These are phyloP conservation scores for Chalcis sispes DNA, from an alignment of 2,888 invertebrate species.

Conservation along the genomic window DNA sequence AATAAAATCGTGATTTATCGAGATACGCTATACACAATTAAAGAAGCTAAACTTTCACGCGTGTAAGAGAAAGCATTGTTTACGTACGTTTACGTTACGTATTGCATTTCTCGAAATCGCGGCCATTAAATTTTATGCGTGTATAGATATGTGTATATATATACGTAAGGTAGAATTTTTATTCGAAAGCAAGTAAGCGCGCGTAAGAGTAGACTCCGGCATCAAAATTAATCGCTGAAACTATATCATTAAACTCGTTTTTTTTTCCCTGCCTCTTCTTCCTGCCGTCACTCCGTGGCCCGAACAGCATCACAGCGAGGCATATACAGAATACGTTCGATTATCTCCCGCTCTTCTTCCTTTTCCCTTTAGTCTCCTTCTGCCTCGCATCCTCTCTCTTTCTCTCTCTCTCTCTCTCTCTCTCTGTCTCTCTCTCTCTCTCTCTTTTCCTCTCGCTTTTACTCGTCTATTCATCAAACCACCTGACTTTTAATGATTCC, in stretches of 20 bases:
- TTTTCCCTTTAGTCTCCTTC: not conserved
- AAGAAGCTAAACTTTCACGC: not conserved
- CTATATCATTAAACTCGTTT: slow-evolving; percentile 31
- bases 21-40: slow-evolving; percentile 1
- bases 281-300: not conserved
- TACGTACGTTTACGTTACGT: slow-evolving; percentile 7
- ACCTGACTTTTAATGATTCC: slow-evolving; percentile 48
- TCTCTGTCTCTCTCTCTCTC: not conserved
- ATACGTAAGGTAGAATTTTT: no score
- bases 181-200: slow-evolving; percentile 12
- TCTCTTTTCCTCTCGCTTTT: not conserved
- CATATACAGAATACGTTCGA: slow-evolving; percentile 31
- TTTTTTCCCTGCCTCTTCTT: not conserved
- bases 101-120: slow-evolving; percentile 2
- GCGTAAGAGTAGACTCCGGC: not conserved
- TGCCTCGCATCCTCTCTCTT: not conserved
- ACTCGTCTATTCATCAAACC: slow-evolving; percentile 45
- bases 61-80: slow-evolving; percentile 33
- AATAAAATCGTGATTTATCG: slow-evolving; percentile 16
- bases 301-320: not conserved
- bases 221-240: slow-evolving; percentile 17
- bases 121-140: not conserved
- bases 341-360: slow-evolving; percentile 3
- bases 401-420: not conserved
- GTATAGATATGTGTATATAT: no score